These are phyloP conservation scores for Dasyurus viverrinus DNA, from an alignment of 2,113 vertebrate species.

Conservation along the genomic window DNA sequence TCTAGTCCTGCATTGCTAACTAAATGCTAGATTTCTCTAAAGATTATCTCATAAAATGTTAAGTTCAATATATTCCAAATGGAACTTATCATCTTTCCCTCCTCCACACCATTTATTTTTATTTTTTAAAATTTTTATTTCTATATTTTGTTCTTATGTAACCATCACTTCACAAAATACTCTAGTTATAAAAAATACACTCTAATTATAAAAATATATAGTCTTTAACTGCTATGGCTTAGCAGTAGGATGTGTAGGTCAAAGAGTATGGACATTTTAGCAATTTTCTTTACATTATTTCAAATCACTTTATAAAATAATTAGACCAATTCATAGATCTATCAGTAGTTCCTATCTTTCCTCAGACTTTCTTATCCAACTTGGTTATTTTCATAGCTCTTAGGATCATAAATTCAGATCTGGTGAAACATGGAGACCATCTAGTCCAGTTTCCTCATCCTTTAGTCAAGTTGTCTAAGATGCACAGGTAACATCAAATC, in stretches of 20 bases:
- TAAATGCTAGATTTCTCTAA: neutral
- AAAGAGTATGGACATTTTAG: neutral
- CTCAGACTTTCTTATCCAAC: neutral
- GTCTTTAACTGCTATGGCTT: neutral
- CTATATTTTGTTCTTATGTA: neutral
- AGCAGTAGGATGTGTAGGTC: neutral
- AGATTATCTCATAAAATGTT: neutral
- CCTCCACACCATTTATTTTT: neutral
- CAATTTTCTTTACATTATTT: neutral
- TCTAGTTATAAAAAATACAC: neutral
- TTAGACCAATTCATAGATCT: neutral
- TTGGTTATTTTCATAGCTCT: neutral
- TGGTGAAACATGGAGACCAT: neutral
- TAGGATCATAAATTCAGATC: neutral
- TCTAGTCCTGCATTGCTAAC: neutral
- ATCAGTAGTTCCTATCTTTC: neutral
- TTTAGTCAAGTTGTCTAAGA: neutral
- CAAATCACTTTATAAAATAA: neutral
- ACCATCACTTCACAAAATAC: neutral
- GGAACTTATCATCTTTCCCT: neutral
- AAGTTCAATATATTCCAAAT: neutral
- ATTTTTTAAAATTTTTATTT: neutral
- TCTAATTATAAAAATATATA: neutral
- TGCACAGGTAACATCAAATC: too few relatives aligned
- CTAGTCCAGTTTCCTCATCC: neutral